Evolutionary conservation across 2,797 vertebrate species (phyloP).

Genomic region (Chaetodon trifasciatus): DNA sequence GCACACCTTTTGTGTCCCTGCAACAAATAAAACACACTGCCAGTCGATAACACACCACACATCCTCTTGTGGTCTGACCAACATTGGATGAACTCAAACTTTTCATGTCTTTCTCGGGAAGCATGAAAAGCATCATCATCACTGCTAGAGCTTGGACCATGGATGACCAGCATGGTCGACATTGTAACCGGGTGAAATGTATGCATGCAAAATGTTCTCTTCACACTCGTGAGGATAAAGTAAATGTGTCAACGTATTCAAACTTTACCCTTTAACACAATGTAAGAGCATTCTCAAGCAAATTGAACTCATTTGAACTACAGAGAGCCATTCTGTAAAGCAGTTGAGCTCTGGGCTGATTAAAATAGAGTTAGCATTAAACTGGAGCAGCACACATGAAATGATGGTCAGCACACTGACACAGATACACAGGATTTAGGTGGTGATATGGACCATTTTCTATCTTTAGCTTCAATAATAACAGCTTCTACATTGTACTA

Average conservation of each 20-base stretch:
- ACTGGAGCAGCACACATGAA: slow-evolving; percentile 16
- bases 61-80: too few relatives aligned
- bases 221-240: background rate
- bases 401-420: slow-evolving; percentile 34
- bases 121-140: too few relatives aligned
- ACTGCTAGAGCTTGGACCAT: too few relatives aligned
- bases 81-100: too few relatives aligned
- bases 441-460: slow-evolving; percentile 32
- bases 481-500: slow-evolving; percentile 5
- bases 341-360: background rate
- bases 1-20: slow-evolving; percentile 14
- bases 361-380: slow-evolving; percentile 9
- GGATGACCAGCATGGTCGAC: too few relatives aligned
- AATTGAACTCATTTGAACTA: background rate
- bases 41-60: too few relatives aligned
- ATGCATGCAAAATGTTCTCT: too few relatives aligned
- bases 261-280: background rate
- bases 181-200: too few relatives aligned
- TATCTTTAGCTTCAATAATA: slow-evolving; percentile 49
- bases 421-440: slow-evolving; percentile 38
- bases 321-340: background rate
- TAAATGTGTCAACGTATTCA: background rate
- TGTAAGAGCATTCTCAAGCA: background rate
- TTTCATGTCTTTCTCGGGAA: too few relatives aligned
- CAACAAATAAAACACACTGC: background rate